Conservation (phyloP, 2,113 vertebrate species). For the Monarcha castaneiventris region DNA sequence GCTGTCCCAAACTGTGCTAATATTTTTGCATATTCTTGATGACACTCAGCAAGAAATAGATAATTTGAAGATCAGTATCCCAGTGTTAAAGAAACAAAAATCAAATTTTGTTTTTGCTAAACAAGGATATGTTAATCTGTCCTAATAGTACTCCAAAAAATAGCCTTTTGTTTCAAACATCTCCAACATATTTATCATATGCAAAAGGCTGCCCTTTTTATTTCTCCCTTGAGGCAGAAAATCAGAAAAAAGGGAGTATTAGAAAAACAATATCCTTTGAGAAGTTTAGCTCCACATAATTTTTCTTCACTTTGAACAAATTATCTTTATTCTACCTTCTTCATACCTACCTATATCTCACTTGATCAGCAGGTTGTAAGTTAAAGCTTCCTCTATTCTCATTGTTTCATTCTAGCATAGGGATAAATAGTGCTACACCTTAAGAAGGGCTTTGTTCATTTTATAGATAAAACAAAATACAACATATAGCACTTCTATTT, state of each 20-base stretch:
- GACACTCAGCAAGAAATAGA: neutral
- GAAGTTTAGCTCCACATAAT: neutral
- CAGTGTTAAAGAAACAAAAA: neutral
- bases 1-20: neutral
- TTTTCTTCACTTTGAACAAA: neutral
- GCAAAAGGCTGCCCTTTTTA: neutral
- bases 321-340: neutral
- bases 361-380: neutral
- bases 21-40: neutral
- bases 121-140: neutral
- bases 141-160: neutral
- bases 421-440: neutral
- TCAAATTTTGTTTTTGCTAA: neutral
- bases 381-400: neutral
- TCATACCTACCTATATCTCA: neutral
- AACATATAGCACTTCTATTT: neutral
- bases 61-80: neutral
- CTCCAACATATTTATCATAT: neutral
- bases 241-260: neutral
- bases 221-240: neutral
- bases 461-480: neutral
- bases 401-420: neutral
- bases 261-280: neutral
- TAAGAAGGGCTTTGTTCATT: neutral
- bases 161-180: neutral